A percentile compares a stretch with the other conserved stretches of the same genome.
phyloP scores from a whole-genome alignment of 2,888 invertebrate genomes.

The Zygogramma bicolorata region DNA sequence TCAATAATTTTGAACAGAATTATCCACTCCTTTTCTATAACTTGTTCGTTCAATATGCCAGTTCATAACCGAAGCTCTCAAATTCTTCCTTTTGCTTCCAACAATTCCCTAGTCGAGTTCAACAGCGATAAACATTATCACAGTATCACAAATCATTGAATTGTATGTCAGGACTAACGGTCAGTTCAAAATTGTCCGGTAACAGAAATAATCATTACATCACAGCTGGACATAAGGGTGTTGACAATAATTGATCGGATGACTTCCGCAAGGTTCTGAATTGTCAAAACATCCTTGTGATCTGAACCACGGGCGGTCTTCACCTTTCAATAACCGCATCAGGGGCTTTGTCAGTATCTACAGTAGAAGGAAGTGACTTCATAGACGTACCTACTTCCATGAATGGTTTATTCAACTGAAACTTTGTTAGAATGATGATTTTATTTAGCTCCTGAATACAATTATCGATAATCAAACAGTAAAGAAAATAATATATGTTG shows the following conservation, averaged over 20 bases:
- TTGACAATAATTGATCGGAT: slow-evolving; percentile 61
- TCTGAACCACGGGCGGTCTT: slow-evolving; percentile 47
- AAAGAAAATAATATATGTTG: too few species aligned
- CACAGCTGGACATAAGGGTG: slow-evolving; percentile 61
- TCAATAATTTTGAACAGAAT: too few species aligned
- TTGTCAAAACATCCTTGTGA: slow-evolving; percentile 55
- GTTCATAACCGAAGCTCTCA: not conserved
- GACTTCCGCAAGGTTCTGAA: slow-evolving; percentile 55
- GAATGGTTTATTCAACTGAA: too few species aligned
- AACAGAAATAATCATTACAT: slow-evolving; percentile 56
- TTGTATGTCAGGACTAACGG: slow-evolving; percentile 31
- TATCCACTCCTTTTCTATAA: too few species aligned
- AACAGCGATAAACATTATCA: slow-evolving; percentile 44
- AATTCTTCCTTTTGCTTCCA: not conserved
- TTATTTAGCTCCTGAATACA: too few species aligned
- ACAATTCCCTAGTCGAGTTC: not conserved
- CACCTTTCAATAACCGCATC: slow-evolving; percentile 40
- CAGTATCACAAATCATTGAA: slow-evolving; percentile 45
- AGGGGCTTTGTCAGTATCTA: not conserved
- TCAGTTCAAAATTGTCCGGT: slow-evolving; percentile 39
- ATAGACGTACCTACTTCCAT: not conserved
- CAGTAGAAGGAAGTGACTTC: not conserved
- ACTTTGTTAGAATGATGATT: too few species aligned
- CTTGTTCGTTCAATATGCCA: too few species aligned
- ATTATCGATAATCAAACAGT: too few species aligned